phyloP scores from a whole-genome alignment of 2,797 vertebrate species.

The Aulostomus chinensis region DNA sequence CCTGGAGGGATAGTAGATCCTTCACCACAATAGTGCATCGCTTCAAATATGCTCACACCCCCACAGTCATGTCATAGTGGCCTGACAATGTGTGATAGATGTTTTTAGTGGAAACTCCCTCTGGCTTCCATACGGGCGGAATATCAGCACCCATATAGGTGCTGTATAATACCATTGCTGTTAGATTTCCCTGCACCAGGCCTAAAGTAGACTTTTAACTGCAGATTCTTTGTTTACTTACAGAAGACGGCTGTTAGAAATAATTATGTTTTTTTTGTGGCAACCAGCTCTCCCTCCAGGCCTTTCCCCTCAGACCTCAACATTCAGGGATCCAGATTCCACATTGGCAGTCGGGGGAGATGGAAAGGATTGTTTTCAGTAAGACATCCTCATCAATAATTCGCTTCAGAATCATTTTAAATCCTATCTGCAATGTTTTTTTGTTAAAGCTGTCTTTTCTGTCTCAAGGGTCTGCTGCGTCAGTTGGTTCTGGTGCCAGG shows the following conservation, averaged over 20 bases:
- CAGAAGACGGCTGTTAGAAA: conserved; percentile 26
- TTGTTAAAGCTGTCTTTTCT: no score
- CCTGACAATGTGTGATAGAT: conserved; percentile 72
- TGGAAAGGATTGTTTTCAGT: conserved; percentile 90
- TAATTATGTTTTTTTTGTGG: conserved; percentile 46
- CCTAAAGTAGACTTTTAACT: conserved; percentile 16
- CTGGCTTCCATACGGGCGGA: conserved; percentile 35
- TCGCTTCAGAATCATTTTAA: no score
- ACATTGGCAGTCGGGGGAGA: conserved; percentile 87
- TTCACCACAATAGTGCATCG: conserved; percentile 62
- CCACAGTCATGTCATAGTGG: conserved; percentile 49
- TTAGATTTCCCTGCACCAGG: conserved; percentile 9
- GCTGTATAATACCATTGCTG: conserved; percentile 17
- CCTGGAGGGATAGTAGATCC: conserved; percentile 53
- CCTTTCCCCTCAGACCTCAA: conserved; percentile 85
- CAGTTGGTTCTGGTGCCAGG: conserved; percentile 93
- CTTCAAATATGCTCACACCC: conserved; percentile 54
- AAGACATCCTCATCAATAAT: conserved; percentile 33
- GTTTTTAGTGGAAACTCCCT: conserved; percentile 69
- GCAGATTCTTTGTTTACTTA: conserved; percentile 22
- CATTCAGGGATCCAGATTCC: conserved; percentile 84
- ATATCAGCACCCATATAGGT: conserved; percentile 31
- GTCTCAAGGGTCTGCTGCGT: conserved; percentile 92
- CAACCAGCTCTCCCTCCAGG: conserved; percentile 78
- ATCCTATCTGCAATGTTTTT: no score